Base-by-base conservation (phyloP, 2,113 vertebrate genomes). In the Raja brachyura region DNA sequence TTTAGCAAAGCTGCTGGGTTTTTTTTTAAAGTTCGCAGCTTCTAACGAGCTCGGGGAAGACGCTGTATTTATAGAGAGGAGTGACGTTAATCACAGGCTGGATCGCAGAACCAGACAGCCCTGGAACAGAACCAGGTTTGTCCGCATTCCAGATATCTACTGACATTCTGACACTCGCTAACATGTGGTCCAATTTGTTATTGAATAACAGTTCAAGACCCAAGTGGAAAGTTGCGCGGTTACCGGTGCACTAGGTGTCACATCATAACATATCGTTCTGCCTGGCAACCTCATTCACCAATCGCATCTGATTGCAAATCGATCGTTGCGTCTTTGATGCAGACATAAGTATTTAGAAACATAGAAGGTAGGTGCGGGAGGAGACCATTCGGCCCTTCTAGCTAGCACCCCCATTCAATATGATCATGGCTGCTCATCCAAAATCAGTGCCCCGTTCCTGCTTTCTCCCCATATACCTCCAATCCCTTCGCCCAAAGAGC, bases 61-160 rank as follows among this genome's bases (percentile, higher is more conserved):
- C 6, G 28, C 59, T 16, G 68, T 92, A 70, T 92, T 92, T 92
- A 92, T 92, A 92, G 88, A 20, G 14, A 92, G 31, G 7, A 25
- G 88, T 92, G 88, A 92, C 88, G 88, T 73, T 92, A 48, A 73
- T 92, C 66, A 70, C 88, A 92, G 88, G 39, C 66, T 73, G 88
- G 88, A 73, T 33, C 31, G 33, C 88, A 92, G 39, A 90, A 61
- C 66, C n/a, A 73, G 63, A 92, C 88, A 92, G 48, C 63, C 33
- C 88, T 70, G 88, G 88, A 92, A 92, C 10, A 73, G 63, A 14
- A 54, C 88, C 88, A 92, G 73, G 56, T 48, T 70, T 92, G 63
- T 92, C 66, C 88, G 7, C 48, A 92, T 70, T 73, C 88, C 88
- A 66, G 88, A 92, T 92, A 66, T 66, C 66, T 48, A 14, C 66